Evolutionary conservation across 2,113 vertebrate genomes (phyloP), one percentile per base, ranked within the genome.

Genomic region (Aegithalos caudatus): DNA sequence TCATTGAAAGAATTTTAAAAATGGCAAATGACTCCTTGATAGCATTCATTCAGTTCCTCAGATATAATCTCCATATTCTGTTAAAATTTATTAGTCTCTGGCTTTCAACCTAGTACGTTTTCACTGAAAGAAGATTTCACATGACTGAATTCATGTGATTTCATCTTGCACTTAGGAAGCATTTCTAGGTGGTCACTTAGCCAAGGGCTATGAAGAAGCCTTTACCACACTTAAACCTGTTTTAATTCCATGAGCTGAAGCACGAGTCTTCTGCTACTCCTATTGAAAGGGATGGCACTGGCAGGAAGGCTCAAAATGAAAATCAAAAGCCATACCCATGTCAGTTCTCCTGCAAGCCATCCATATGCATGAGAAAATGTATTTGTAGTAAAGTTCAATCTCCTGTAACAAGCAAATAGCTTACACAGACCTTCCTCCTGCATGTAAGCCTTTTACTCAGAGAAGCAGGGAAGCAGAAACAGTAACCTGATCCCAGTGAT

Each of bases 401-500:
- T 94, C 74, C 74, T 85, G 54, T 82, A 85, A 91, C 84, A 93
- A 86, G 64, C 67, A 66, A 82, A 92, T 54, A 95, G 44, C 64
- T 80, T 80, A 92, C 74, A 82, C 51, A 94, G 71, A 62, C 33
- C 64, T 90, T 94, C 81, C 81, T 92, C 84, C 78, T 58, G 58
- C 62, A 38, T 24, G 50, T 57, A 85, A 94, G 54, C 69, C 64
- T 66, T 92, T 80, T 83, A 54, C 53, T 92, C 31, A 64, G 72
- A 56, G 58, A 94, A 50, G 37, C 37, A 84, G 25, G n/a, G 57
- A 95, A 91, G 57, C 45, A 89, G 83, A 95, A 87, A 84, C 14
- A 61, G 33, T n/a, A 86, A 35, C 80, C 57, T 50, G 57, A 76
- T 62, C 77, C 37, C 53, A 6, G 57, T 7, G 45, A 74, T 57